Evolutionary conservation across 1,140 invertebrate genomes (phyloP).

Genomic region (Rhyacophila brunnea): DNA sequence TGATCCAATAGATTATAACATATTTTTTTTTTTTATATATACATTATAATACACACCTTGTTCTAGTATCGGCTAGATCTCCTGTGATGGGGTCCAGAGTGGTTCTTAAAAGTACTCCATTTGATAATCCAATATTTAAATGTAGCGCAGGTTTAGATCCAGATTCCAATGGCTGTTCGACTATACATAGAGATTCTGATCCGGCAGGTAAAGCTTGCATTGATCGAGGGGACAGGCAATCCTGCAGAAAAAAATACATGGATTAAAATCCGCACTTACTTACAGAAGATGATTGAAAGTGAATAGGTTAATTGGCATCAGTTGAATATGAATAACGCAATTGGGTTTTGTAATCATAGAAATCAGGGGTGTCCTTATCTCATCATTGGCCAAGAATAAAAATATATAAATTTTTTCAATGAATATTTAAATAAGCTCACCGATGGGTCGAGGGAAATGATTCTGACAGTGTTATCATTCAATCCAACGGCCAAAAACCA

Average conservation of each 20-base stretch:
- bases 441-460: constrained; percentile 94
- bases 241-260: constrained; percentile 47
- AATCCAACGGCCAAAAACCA: constrained; percentile 97
- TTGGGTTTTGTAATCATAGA: constrained; percentile 51
- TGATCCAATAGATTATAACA: not conserved
- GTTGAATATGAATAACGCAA: constrained; percentile 51
- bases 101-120: constrained; percentile 93
- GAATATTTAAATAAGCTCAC: constrained; percentile 54
- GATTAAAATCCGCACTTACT: constrained; percentile 4
- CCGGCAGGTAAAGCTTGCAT: constrained; percentile 97
- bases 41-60: constrained; percentile 63
- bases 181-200: constrained; percentile 95
- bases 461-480: constrained; percentile 94
- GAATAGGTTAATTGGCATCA: constrained; percentile 13
- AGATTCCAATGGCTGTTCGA: constrained; percentile 76
- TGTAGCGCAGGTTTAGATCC: constrained; percentile 74
- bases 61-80: constrained; percentile 94
- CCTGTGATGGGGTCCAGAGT: constrained; percentile 96
- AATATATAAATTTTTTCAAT: not conserved
- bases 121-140: constrained; percentile 96
- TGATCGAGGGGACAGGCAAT: constrained; percentile 89
- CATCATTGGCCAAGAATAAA: constrained; percentile 42
- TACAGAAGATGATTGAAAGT: not conserved
- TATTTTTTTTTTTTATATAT: not conserved
- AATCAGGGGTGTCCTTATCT: constrained; percentile 55